These are phyloP conservation scores for Rhinolophus ferrumequinum DNA, from an alignment of 2,113 vertebrate genomes.

Conservation along the genomic window DNA sequence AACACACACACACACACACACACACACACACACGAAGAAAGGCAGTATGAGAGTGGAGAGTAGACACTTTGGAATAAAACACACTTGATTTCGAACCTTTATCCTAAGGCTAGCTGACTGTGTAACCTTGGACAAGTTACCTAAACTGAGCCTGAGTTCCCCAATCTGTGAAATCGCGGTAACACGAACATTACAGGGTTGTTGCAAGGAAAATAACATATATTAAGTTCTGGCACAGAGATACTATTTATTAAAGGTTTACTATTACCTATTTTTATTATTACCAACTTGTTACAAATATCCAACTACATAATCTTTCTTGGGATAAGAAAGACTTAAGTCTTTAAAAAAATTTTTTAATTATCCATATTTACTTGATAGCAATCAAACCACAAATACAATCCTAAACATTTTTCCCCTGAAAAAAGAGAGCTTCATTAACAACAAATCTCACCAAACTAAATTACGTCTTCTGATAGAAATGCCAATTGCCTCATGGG, in stretches of 20 bases:
- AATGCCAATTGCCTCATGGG: not conserved
- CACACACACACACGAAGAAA: not conserved
- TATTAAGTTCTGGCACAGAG: not conserved
- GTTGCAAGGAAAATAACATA: not conserved
- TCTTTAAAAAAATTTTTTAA: not conserved
- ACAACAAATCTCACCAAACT: not conserved
- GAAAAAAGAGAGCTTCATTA: not conserved
- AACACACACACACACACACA: not conserved
- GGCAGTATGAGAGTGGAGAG: not conserved
- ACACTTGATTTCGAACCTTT: slow-evolving; percentile 32
- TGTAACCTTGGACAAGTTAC: not conserved
- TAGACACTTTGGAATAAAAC: slow-evolving; percentile 31
- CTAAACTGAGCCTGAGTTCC: not conserved
- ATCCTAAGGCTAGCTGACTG: not conserved
- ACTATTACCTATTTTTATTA: slow-evolving; percentile 32
- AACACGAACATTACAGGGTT: not conserved
- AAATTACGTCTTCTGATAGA: not conserved
- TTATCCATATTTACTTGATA: not conserved
- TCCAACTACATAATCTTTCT: slow-evolving; percentile 17
- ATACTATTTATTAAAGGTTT: slow-evolving; percentile 24
- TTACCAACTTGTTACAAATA: not conserved
- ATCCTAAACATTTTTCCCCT: not conserved
- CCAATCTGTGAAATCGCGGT: not conserved
- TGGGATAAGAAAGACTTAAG: not conserved
- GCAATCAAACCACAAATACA: not conserved